Base-by-base conservation (phyloP, 2,797 vertebrate genomes). In the Sorex maritimensis region DNA sequence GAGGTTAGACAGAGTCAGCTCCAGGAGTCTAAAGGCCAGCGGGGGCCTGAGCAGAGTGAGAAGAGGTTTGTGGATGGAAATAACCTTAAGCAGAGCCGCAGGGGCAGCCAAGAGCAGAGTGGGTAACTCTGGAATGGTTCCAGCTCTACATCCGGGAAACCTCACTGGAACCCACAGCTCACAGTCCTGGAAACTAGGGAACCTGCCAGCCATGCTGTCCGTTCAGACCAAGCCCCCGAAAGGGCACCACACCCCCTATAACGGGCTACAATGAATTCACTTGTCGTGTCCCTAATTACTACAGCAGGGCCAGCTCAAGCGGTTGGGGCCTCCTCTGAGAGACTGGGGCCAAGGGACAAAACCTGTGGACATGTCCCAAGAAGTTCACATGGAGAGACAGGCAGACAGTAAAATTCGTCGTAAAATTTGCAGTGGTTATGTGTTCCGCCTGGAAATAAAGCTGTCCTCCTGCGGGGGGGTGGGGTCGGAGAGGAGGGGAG, bases 371-470 rank as follows among this genome's bases (percentile, higher is more conserved):
- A 73, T 77, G 41, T 85, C 41, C 79, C 71, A 52, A 58, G 44
- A 61, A 78, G 41, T 38, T 63, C 30, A 14, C 21, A 10, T 21
- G 17, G 21, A 1, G 30, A 61, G 21, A 30, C 2, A 86, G 26
- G 73, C 8, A 65, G 12, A 30, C 24, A 15, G 74, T 77, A 72
- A 34, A 34, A 5, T 78, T n/a, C 38, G 28, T 19, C 14, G 78
- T 77, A 68, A 34, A 34, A 5, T 74, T n/a, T 46, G 71, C 81
- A 78, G 38, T 34, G 38, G 52, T 84, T 41, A 5, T 61, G 84
- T 28, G 19, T 58, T 75, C 58, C 80, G n/a, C 30, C 19, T 46
- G 74, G 67, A 78, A 44, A 74, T 52, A 91, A 92, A 71, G 28
- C 30, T 44, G 8, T 58, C 7, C 28, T 30, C 2, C 26, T 55